Percentiles rank a stretch among this genome's conserved stretches.
phyloP scores from a whole-genome alignment of 1,140 invertebrate genomes.

The Scaptomyza graminum region DNA sequence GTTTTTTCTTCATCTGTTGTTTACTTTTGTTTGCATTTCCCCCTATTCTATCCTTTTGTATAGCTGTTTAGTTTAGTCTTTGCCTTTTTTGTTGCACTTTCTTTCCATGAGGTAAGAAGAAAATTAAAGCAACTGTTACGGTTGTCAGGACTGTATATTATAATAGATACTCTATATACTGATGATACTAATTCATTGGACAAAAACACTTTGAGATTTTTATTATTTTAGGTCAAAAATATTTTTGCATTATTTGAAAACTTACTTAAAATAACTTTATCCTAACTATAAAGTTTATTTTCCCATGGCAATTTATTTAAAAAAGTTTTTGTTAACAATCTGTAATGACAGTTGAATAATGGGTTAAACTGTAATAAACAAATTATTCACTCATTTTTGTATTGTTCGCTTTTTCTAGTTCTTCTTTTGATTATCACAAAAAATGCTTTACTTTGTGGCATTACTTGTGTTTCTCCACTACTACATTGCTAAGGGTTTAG shows the following conservation, averaged over 20 bases:
- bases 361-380: background rate
- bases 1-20: conserved; percentile 23
- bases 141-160: too few relatives aligned
- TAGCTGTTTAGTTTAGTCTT: background rate
- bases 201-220: too few relatives aligned
- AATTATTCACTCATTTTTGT: background rate
- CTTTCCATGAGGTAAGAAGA: conserved; percentile 17
- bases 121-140: too few relatives aligned
- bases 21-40: conserved; percentile 15
- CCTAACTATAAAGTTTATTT: too few relatives aligned
- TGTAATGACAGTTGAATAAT: too few relatives aligned
- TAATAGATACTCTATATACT: background rate
- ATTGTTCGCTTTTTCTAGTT: background rate
- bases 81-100: conserved; percentile 25
- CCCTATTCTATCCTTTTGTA: conserved; percentile 26
- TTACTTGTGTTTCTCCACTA: conserved; percentile 1
- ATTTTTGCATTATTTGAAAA: too few relatives aligned
- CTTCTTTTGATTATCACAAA: background rate
- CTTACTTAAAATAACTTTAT: too few relatives aligned
- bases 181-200: too few relatives aligned
- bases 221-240: too few relatives aligned
- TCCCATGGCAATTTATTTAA: too few relatives aligned
- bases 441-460: background rate
- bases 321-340: too few relatives aligned
- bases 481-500: conserved; percentile 4